Evolutionary conservation across 1,140 invertebrate species (phyloP), one percentile per base, ranked within the genome.

Genomic region (Megalonaias nervosa): DNA sequence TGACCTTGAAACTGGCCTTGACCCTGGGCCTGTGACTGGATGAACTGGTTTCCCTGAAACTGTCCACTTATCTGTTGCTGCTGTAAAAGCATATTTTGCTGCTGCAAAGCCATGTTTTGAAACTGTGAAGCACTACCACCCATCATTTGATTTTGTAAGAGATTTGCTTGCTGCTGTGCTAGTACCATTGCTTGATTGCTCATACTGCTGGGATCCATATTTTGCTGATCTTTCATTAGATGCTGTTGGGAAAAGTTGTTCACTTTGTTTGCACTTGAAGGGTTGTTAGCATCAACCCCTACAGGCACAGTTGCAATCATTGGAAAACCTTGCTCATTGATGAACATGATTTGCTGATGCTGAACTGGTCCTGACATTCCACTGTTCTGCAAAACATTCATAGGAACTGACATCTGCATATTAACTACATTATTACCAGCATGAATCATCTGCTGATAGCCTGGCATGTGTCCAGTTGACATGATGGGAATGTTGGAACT

Each of bases 261-360:
- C 57, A 78, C 59, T 57, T 82, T 82, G 56, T 76, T 73, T 26
- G 61, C 16, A 66, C 76, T 82, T 67, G 72, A 26, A 60, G 77
- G 74, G 48, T 74, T 70, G 16, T 74, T 67, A 13, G 81, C 75
- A 48, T 83, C 82, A 61, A 82, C 70, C 16, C 76, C 84, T 62
- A 84, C 62, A 19, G 82, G 82, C 21, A 82, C 75, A 71, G 82
- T 86, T 14, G 85, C 85, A 26, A 87, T 80, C 68, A 86, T 79
- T 16, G 86, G 84, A 26, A 87, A 72, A 64, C 86, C 86, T 68
- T 88, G 86, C 23, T 88, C 88, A 77, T 88, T 88, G 23, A 89
- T 80, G 60, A 87, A 85, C 79, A 89, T 83, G 5, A 87, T 82
- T 76, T 88, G 87, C 62, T 82, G 76, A n/a, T 69, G 69, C 48